Base-by-base conservation (phyloP, 2,888 invertebrate species). In the Meta bourneti region DNA sequence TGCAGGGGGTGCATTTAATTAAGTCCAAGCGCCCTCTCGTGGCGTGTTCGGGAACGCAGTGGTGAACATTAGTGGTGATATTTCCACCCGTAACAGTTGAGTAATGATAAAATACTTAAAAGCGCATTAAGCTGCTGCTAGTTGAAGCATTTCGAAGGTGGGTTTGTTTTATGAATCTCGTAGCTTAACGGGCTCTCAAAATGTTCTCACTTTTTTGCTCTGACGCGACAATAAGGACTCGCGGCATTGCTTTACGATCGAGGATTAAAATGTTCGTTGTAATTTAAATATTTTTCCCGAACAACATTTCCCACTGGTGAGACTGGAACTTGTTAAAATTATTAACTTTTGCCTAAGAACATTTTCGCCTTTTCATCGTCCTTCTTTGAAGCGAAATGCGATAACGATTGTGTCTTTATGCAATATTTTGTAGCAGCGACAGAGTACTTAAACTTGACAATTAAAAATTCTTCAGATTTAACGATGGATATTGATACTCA, bases 111-210 rank as follows among this genome's bases (percentile, higher is more conserved):
- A 72, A 75, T 79, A 69, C 79, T 71, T 79, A 13, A 51, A 71
- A 81, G 70, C 52, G 69, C 69, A 49, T 75, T 79, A 87, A 77
- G 49, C 71, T 16, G 61, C 61, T 34, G 34, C 34, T 34, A 13
- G 52, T 72, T 83, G 72, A 51, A 74, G 83, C 83, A 83, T 83
- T 83, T 2, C 52, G 20, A 78, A 70, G n/a, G 49, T 49, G 20
- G n/a, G 20, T 72, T 74, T 75, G 61, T 90, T 90, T 85, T 79
- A 84, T 72, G 85, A 74, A 90, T 90, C 20, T 83, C 52, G 71
- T 2, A 48, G 72, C 69, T 80, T 87, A 80, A 71, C 48, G 48
- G 54, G 11, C 13, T 79, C 51, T n/a, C 19, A 69, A 78, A 78
- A 71, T 20, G 51, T 54, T 61, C 80, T 11, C 74, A 34, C 20